Conservation (phyloP, 2,888 invertebrate species). For the Pristionchus maxplancki region DNA sequence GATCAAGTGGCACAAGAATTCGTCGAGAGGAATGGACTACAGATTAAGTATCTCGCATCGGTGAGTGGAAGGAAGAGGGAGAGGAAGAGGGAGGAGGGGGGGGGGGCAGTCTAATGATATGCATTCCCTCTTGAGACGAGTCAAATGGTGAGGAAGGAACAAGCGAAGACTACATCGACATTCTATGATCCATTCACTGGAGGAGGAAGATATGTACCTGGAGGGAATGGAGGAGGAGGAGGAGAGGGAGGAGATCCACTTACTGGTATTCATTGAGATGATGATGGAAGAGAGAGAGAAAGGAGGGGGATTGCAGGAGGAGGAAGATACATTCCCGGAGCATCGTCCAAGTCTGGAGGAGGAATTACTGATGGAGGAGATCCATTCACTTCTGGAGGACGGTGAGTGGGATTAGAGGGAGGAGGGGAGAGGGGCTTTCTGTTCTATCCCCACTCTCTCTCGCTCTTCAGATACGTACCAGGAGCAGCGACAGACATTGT, state of each 20-base stretch:
- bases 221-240: constrained; percentile 3
- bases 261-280: constrained; percentile 74
- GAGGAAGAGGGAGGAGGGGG: neutral
- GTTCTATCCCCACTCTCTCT: neutral
- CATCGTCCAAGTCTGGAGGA: constrained; percentile 52
- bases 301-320: constrained; percentile 63
- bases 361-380: constrained; percentile 73
- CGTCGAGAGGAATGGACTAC: constrained; percentile 88
- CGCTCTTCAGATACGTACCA: constrained; percentile 43
- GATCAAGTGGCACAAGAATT: constrained; percentile 93
- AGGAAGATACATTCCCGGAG: constrained; percentile 78
- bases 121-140: constrained; percentile 33
- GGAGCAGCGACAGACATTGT: constrained; percentile 47
- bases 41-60: constrained; percentile 84
- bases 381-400: constrained; percentile 79
- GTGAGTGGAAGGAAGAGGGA: neutral
- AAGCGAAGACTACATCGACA: constrained; percentile 59
- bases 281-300: neutral
- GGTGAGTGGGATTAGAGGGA: constrained; percentile 67
- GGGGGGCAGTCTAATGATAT: too few relatives aligned
- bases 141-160: constrained; percentile 56
- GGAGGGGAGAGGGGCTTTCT: too few relatives aligned
- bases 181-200: constrained; percentile 83
- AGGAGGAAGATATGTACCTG: constrained; percentile 56
- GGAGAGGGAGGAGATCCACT: constrained; percentile 79